These are phyloP conservation scores for Erethizon dorsatum DNA, from an alignment of 2,797 vertebrate species.

Conservation along the genomic window DNA sequence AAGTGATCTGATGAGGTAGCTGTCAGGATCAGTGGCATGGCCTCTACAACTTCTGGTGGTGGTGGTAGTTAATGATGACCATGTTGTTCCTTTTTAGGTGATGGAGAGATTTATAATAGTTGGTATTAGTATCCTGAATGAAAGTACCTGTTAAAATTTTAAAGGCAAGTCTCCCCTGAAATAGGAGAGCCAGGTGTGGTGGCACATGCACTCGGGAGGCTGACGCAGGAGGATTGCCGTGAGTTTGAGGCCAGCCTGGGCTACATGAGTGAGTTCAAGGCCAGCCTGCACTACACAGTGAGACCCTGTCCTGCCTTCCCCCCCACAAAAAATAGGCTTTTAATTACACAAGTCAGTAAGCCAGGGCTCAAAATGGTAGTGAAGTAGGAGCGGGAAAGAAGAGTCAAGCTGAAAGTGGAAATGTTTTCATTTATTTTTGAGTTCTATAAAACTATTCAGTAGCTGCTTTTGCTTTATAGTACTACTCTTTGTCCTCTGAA, in stretches of 20 bases:
- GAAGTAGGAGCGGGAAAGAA: neutral
- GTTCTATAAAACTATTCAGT: slow-evolving; percentile 33
- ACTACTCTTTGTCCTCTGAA: neutral
- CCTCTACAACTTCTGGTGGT: neutral
- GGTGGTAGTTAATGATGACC: neutral
- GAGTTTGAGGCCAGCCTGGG: too few relatives aligned
- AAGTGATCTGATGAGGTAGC: neutral
- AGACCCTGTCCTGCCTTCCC: too few relatives aligned
- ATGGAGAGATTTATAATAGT: neutral
- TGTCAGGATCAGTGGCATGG: neutral
- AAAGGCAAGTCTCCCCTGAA: neutral
- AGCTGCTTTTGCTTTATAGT: slow-evolving; percentile 32
- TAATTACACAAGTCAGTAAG: neutral
- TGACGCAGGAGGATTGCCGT: neutral
- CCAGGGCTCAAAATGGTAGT: neutral
- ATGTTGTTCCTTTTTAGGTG: neutral
- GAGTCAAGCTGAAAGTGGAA: neutral
- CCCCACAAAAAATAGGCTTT: neutral
- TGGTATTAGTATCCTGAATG: neutral
- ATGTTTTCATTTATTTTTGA: slow-evolving; percentile 38
- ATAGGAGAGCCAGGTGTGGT: neutral
- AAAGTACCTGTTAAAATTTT: neutral
- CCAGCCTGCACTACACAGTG: neutral
- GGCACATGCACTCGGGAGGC: neutral
- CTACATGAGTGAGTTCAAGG: too few relatives aligned